Evolutionary conservation across 1,140 invertebrate species (phyloP).

Genomic region (Chionoecetes opilio): DNA sequence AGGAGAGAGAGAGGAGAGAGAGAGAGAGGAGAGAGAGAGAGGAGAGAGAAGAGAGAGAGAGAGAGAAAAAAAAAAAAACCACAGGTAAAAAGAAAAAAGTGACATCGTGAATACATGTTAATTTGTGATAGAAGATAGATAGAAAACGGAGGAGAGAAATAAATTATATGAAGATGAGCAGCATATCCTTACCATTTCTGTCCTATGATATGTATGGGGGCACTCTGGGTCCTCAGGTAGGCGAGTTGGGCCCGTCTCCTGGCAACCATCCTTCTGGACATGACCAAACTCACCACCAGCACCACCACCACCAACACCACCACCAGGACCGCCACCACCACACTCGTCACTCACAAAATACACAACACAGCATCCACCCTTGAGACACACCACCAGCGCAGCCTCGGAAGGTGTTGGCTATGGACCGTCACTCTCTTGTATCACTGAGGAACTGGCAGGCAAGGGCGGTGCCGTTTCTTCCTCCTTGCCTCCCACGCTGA

Average conservation of each 20-base stretch:
- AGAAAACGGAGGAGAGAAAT: not conserved
- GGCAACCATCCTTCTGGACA: slow-evolving; percentile 69
- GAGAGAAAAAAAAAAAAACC: not conserved
- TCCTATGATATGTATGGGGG: slow-evolving; percentile 63
- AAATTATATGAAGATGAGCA: not conserved
- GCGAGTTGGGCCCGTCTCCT: slow-evolving; percentile 64
- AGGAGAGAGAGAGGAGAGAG: not conserved
- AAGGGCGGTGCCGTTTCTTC: not conserved
- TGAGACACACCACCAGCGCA: no score
- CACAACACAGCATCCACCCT: not conserved
- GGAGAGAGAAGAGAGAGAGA: not conserved
- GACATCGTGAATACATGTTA: no score
- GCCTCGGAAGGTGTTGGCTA: no score
- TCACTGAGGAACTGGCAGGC: not conserved
- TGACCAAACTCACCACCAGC: not conserved
- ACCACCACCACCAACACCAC: not conserved
- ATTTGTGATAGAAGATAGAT: not conserved
- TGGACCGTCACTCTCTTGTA: not conserved
- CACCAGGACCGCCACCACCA: not conserved
- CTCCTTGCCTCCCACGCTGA: not conserved
- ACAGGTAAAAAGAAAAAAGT: not conserved
- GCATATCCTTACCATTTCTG: slow-evolving; percentile 56
- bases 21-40: not conserved
- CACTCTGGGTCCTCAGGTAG: slow-evolving; percentile 72
- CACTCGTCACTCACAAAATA: not conserved